A percentile compares a stretch with the other conserved stretches of the same genome.
Evolutionary conservation across 37 sponge, comb jelly and placozoan genomes (phyloP).

Genomic region (Lycopodina hypogea): DNA sequence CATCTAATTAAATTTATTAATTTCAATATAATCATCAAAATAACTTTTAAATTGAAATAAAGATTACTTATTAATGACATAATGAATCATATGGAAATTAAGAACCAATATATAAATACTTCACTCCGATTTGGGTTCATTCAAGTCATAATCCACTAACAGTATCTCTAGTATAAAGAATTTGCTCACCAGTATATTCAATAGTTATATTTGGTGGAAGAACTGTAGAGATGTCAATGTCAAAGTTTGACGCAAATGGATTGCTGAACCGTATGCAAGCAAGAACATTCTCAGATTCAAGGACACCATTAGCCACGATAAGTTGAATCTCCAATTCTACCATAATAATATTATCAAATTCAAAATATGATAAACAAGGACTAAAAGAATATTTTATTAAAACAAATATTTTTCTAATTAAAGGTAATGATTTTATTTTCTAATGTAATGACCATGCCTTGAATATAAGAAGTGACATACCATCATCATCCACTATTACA

Average conservation of each 20-base stretch:
- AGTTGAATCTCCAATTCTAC: not conserved
- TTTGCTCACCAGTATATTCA: not conserved
- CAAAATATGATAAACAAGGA: too few relatives aligned
- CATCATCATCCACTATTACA: slow-evolving; percentile 27
- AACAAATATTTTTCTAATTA: not conserved
- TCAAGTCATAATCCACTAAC: too few relatives aligned
- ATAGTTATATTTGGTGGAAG: not conserved
- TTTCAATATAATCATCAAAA: too few relatives aligned
- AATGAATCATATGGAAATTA: not conserved
- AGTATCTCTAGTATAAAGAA: too few relatives aligned
- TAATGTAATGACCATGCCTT: not conserved
- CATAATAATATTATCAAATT: not conserved
- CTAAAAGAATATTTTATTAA: not conserved
- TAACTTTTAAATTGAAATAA: too few relatives aligned
- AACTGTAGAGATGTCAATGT: not conserved
- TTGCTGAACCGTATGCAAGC: slow-evolving; percentile 15
- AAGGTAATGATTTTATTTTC: not conserved
- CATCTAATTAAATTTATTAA: too few relatives aligned
- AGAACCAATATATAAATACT: too few relatives aligned
- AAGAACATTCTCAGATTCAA: not conserved
- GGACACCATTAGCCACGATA: not conserved
- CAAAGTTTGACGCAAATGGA: slow-evolving; percentile 2
- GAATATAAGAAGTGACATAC: slow-evolving; percentile 5
- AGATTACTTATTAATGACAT: not conserved
- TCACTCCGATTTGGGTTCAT: too few relatives aligned